phyloP scores from a whole-genome alignment of 2,888 invertebrate genomes.

The Lissonota sp. region DNA sequence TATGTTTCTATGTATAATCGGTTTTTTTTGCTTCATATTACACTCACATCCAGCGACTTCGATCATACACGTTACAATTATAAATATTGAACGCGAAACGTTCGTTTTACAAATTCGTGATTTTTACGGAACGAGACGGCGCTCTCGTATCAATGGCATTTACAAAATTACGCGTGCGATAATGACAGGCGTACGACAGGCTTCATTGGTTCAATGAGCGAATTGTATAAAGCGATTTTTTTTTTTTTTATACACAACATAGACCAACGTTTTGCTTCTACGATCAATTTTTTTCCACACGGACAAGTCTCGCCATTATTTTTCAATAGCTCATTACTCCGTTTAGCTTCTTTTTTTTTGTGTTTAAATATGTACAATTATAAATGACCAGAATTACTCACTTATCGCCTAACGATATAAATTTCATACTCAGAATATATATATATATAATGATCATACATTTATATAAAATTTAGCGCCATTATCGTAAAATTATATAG shows the following conservation, averaged over 20 bases:
- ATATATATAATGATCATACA: slow-evolving; percentile 68
- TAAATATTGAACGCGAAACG: slow-evolving; percentile 39
- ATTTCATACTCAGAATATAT: slow-evolving; percentile 71
- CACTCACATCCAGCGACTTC: slow-evolving; percentile 66
- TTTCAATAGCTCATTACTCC: slow-evolving; percentile 33
- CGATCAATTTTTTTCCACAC: slow-evolving; percentile 34
- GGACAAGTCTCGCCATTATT: slow-evolving; percentile 38
- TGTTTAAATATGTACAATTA: slow-evolving; percentile 71
- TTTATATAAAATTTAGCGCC: slow-evolving; percentile 77
- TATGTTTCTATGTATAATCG: slow-evolving; percentile 70
- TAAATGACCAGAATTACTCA: slow-evolving; percentile 81
- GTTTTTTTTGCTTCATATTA: slow-evolving; percentile 57
- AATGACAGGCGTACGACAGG: slow-evolving; percentile 28
- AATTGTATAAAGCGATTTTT: slow-evolving; percentile 51
- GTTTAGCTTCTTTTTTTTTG: slow-evolving; percentile 43
- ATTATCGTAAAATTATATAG: slow-evolving; percentile 71
- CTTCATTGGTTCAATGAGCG: slow-evolving; percentile 46
- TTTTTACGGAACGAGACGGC: slow-evolving; percentile 9
- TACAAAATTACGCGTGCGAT: slow-evolving; percentile 54
- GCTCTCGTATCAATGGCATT: slow-evolving; percentile 55
- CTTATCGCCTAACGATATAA: slow-evolving; percentile 77
- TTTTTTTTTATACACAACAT: slow-evolving; percentile 53
- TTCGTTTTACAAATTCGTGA: background rate
- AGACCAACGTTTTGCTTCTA: slow-evolving; percentile 47
- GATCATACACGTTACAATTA: slow-evolving; percentile 52